Base-by-base conservation (phyloP, 2,797 vertebrate species). In the Falco rusticolus region DNA sequence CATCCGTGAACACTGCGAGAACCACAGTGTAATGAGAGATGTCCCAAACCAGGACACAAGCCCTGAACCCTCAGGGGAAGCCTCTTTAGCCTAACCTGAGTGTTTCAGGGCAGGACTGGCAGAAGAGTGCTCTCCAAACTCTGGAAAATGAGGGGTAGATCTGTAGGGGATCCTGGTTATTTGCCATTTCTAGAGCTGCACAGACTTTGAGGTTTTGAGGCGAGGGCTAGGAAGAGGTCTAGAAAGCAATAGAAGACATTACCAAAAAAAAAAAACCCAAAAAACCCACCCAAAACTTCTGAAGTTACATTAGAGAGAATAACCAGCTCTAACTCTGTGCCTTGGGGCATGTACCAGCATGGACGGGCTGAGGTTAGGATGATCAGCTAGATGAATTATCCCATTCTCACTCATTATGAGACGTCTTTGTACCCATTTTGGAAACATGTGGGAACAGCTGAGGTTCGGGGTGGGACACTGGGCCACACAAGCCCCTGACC, bases 341-440 rank as follows among this genome's bases (percentile, higher is more conserved):
- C 84, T 63, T 17, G 14, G 90, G 91, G 34, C 78, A 77, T 8
- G 45, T 81, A 84, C 26, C 92, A 81, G 93, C 74, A 48, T 2
- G 19, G 66, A 37, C 1, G 3, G 51, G 80, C 82, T 84, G 94
- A 50, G 86, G 74, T 72, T 54, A 71, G 76, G 82, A 74, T 4
- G 7, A 41, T 48, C 79, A 29, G 59, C 82, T 25, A 29, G 15
- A 78, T 86, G 87, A 93, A 78, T 96, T 94, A 65, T 94, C 89
- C 76, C 84, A 33, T 96, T 94, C 90, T 84, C 37, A 1, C 53
- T 93, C 69, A 31, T 87, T 88, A 84, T 24, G 74, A 81, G 82
- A 20, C 64, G 39, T 88, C 95, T 90, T 94, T 95, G 91, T 89
- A 48, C 79, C 93, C 94, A 10, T 56, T 90, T 93, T 91, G 94